A percentile compares a stretch with the other conserved stretches of the same genome.
Conservation (phyloP, 1,140 invertebrate genomes). For the silkworm (Bombyx mori) region ASM3026992v2 NC_085123.1:9854501-9855000, state of each 20-base stretch:
- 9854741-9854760: slow-evolving; percentile 33
- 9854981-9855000: too few species aligned
- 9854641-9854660: slow-evolving; percentile 12
- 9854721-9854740: slow-evolving; percentile 43
- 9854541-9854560: too few species aligned
- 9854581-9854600: slow-evolving; percentile 3
- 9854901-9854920: slow-evolving; percentile 4
- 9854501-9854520: too few species aligned
- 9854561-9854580: too few species aligned
- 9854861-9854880: slow-evolving; percentile 20
- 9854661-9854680: slow-evolving; percentile 15
- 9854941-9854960: too few species aligned
- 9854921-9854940: not conserved
- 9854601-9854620: not conserved
- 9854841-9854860: slow-evolving; percentile 12
- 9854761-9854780: slow-evolving; percentile 31
- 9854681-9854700: slow-evolving; percentile 28
- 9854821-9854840: slow-evolving; percentile 15
- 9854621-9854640: not conserved
- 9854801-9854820: slow-evolving; percentile 17
- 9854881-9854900: slow-evolving; percentile 17
- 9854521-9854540: too few species aligned
- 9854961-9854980: too few species aligned
- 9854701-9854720: slow-evolving; percentile 36
- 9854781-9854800: slow-evolving; percentile 21